Conservation (phyloP, 1,140 invertebrate species). For the Diorhabda elongata region DNA sequence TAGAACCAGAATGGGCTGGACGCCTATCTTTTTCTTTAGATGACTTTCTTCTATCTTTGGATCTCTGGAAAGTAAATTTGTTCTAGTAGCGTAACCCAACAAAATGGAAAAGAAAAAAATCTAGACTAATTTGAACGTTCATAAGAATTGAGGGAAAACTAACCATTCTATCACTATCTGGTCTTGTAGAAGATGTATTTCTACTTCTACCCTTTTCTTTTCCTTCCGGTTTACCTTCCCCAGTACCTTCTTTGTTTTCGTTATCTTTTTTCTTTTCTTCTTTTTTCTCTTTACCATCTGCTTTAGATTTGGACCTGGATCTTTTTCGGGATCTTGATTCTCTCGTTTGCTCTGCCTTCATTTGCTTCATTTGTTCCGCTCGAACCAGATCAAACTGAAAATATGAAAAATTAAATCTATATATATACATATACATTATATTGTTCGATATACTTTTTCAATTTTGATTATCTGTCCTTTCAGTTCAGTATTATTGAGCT, state of each 20-base stretch:
- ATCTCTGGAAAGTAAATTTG: neutral
- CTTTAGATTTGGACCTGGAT: slow-evolving; percentile 1
- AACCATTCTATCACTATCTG: slow-evolving; percentile 15
- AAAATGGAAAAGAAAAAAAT: neutral
- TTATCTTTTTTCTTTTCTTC: slow-evolving; percentile 29
- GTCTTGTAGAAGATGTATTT: slow-evolving; percentile 6
- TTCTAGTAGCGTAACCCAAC: no score
- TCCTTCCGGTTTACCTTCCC: slow-evolving; percentile 13
- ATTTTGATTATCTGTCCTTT: slow-evolving; percentile 92
- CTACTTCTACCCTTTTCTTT: slow-evolving; percentile 20
- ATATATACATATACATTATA: neutral
- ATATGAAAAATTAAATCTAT: neutral
- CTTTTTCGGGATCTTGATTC: slow-evolving; percentile 23
- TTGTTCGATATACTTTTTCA: slow-evolving; percentile 64
- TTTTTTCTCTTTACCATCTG: slow-evolving; percentile 47
- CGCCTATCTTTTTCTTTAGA: slow-evolving; percentile 21
- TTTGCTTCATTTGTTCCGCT: slow-evolving; percentile 28
- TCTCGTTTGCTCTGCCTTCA: slow-evolving; percentile 19
- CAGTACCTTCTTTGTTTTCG: slow-evolving; percentile 41
- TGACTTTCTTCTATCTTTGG: slow-evolving; percentile 14
- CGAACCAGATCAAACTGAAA: slow-evolving; percentile 29
- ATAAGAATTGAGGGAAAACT: neutral
- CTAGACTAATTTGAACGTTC: neutral
- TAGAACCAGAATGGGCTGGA: slow-evolving; percentile 20
- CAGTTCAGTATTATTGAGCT: slow-evolving; percentile 84